These are phyloP conservation scores for Coenonympha arcania DNA, from an alignment of 2,888 invertebrate species.

Conservation along the genomic window DNA sequence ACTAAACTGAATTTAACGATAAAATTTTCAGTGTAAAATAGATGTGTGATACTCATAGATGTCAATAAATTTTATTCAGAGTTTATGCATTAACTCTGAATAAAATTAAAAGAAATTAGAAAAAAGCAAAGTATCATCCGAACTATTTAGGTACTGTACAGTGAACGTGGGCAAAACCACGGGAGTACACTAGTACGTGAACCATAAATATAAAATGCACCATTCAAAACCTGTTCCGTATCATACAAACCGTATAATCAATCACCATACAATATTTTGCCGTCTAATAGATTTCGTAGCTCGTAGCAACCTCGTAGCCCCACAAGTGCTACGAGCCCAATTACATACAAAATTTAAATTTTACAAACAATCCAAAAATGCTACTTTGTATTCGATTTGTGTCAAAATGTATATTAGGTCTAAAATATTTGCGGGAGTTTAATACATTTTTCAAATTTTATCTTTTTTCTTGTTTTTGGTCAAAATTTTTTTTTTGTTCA, in stretches of 20 bases:
- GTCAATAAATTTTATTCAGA: too few species aligned
- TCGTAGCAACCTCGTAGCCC: slow-evolving; percentile 54
- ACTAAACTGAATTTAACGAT: too few species aligned
- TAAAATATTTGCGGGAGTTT: neutral
- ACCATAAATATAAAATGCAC: neutral
- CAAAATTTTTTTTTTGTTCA: neutral
- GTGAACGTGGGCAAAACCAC: neutral
- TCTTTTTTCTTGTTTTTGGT: neutral
- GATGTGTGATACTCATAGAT: too few species aligned
- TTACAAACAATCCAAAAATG: slow-evolving; percentile 19
- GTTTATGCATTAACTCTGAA: too few species aligned
- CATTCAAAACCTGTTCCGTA: neutral
- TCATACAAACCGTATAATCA: neutral
- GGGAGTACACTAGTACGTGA: neutral
- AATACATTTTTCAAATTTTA: neutral
- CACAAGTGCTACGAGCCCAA: slow-evolving; percentile 44
- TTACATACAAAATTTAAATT: slow-evolving; percentile 29
- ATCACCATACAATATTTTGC: slow-evolving; percentile 9
- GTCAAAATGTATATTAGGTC: neutral
- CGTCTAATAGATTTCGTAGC: slow-evolving; percentile 41
- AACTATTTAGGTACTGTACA: neutral
- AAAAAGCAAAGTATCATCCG: too few species aligned
- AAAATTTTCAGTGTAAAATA: too few species aligned
- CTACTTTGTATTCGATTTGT: neutral
- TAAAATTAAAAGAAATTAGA: too few species aligned